Percentiles rank a stretch among this genome's conserved stretches.
These are phyloP conservation scores for Diadromus collaris DNA, from an alignment of 2,888 invertebrate species.

Conservation along the genomic window DNA sequence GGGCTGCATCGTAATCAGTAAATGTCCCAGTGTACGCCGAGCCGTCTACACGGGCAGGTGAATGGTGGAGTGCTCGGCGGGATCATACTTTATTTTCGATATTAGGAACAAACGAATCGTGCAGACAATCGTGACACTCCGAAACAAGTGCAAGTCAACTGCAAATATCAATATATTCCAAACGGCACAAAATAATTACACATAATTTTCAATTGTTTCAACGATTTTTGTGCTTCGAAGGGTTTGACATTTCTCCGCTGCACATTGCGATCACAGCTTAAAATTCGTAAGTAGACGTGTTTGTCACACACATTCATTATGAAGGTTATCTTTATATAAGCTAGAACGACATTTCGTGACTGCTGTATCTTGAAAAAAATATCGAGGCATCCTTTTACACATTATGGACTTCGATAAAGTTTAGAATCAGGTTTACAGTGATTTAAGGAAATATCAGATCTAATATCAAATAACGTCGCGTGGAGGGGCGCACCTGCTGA, in stretches of 20 bases:
- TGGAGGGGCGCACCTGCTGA: background rate
- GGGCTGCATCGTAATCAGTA: conserved; percentile 31
- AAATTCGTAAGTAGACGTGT: conserved; percentile 23
- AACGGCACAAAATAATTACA: background rate
- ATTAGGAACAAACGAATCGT: background rate
- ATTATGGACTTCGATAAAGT: background rate
- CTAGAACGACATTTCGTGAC: background rate
- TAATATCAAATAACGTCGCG: background rate
- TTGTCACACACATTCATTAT: background rate
- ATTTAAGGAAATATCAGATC: background rate
- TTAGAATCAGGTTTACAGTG: background rate
- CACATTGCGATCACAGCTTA: conserved; percentile 8
- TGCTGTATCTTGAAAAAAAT: background rate
- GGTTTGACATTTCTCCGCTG: conserved; percentile 6
- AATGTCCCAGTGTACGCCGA: conserved; percentile 49
- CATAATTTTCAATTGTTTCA: background rate
- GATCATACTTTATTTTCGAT: background rate
- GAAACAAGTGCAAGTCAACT: background rate
- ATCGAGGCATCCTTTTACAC: background rate
- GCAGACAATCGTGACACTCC: background rate
- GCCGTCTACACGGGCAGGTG: conserved; percentile 53
- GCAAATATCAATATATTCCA: background rate
- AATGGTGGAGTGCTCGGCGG: conserved; percentile 40
- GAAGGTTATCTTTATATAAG: background rate
- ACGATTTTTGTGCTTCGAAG: conserved; percentile 44